A percentile compares a stretch with the other conserved stretches of the same genome.
phyloP scores from a whole-genome alignment of 2,888 invertebrate genomes.

The Dorcus hopei region DNA sequence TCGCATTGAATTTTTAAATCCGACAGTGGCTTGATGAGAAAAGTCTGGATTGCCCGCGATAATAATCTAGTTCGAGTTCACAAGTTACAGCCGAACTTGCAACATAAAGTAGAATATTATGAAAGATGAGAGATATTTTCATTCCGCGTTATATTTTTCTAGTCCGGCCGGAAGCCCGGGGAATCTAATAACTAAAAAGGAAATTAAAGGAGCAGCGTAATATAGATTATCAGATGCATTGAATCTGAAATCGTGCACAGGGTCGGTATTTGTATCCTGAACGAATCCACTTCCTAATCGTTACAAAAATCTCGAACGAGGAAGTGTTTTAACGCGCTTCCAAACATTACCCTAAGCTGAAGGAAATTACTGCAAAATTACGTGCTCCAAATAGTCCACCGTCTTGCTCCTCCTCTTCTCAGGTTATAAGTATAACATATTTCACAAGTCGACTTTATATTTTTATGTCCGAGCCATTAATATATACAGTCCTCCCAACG shows the following conservation, averaged over 20 bases:
- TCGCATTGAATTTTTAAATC: too few relatives aligned
- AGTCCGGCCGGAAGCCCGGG: slow-evolving; percentile 21
- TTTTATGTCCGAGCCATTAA: slow-evolving; percentile 6
- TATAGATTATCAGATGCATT: slow-evolving; percentile 19
- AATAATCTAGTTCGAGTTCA: slow-evolving; percentile 15
- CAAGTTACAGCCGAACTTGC: slow-evolving; percentile 19
- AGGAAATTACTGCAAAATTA: slow-evolving; percentile 6
- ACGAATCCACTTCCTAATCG: background rate
- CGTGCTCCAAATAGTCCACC: slow-evolving; percentile 2
- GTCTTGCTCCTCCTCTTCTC: background rate
- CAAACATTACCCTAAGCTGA: slow-evolving; percentile 6
- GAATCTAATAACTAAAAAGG: slow-evolving; percentile 26
- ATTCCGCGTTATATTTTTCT: slow-evolving; percentile 20
- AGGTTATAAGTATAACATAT: background rate
- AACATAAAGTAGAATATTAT: slow-evolving; percentile 20
- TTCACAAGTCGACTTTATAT: slow-evolving; percentile 3
- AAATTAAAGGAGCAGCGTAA: slow-evolving; percentile 26
- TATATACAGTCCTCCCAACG: slow-evolving; percentile 5
- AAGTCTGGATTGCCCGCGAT: slow-evolving; percentile 23
- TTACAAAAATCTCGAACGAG: background rate
- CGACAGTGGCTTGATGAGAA: background rate
- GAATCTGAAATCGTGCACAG: slow-evolving; percentile 1
- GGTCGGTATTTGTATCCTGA: background rate
- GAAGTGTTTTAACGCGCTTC: background rate
- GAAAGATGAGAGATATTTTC: slow-evolving; percentile 18